Conservation (phyloP, 2,888 invertebrate genomes). For the Harpagoxenus sublaevis region DNA sequence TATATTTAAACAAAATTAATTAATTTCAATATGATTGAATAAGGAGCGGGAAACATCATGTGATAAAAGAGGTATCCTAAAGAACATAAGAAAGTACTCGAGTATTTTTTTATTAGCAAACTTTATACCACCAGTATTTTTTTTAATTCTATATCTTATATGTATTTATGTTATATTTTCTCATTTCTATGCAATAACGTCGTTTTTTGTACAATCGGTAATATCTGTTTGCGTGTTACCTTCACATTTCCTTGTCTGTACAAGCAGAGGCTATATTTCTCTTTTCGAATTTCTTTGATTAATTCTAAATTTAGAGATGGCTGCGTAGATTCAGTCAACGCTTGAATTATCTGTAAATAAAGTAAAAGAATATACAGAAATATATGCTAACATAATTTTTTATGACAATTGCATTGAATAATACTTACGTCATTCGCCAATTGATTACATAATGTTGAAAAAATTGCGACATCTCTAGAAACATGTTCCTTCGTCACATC, state of each 20-base stretch:
- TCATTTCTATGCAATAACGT: neutral
- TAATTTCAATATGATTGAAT: neutral
- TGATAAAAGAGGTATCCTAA: neutral
- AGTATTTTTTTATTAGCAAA: conserved; percentile 2
- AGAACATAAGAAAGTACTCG: neutral
- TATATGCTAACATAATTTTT: neutral
- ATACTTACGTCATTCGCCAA: conserved; percentile 80
- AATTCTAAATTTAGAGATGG: conserved; percentile 77
- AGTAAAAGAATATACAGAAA: neutral
- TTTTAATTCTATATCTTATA: neutral
- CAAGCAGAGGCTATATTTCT: conserved; percentile 81
- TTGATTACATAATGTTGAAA: conserved; percentile 79
- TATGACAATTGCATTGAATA: conserved; percentile 32
- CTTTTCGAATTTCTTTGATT: conserved; percentile 65
- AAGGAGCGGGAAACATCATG: conserved; percentile 1
- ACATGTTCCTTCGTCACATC: conserved; percentile 87
- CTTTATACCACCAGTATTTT: neutral
- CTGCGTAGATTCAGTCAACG: conserved; percentile 70
- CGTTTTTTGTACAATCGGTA: conserved; percentile 87
- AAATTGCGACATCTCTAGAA: conserved; percentile 89
- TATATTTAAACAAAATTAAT: neutral
- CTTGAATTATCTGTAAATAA: conserved; percentile 75
- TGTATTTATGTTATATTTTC: neutral
- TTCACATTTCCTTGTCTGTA: conserved; percentile 88
- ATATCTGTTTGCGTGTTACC: conserved; percentile 90